Evolutionary conservation across 2,888 invertebrate species (phyloP).

Genomic region (Drosophila algonquin): DNA sequence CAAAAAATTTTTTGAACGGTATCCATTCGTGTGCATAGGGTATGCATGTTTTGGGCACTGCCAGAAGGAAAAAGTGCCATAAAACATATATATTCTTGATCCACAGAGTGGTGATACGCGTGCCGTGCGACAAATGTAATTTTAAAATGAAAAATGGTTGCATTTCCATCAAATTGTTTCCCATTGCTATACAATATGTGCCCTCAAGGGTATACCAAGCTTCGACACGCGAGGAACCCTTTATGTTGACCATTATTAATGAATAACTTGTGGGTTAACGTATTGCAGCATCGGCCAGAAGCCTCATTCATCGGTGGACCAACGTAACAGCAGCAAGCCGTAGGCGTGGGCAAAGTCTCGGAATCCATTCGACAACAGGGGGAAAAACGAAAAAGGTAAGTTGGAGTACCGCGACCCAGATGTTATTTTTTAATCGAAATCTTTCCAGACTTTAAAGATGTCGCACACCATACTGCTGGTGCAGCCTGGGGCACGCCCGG

Average conservation of each 20-base stretch:
- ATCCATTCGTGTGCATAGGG: slow-evolving; percentile 2
- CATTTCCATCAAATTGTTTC: not conserved
- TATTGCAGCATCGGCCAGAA: slow-evolving; percentile 20
- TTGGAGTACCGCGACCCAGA: not conserved
- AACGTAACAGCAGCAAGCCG: not conserved
- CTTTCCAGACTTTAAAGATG: slow-evolving; percentile 82
- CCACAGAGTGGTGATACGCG: not conserved
- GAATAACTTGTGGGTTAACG: not conserved
- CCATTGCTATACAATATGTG: not conserved
- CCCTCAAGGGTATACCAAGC: not conserved
- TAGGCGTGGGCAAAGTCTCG: slow-evolving; percentile 26
- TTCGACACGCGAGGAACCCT: not conserved
- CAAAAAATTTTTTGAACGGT: not conserved
- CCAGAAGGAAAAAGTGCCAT: not conserved
- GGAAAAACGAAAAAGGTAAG: slow-evolving; percentile 3
- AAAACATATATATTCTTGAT: not conserved
- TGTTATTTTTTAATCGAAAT: not conserved
- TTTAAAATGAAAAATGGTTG: not conserved
- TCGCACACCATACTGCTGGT: slow-evolving; percentile 98
- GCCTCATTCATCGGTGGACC: not conserved
- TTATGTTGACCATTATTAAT: not conserved
- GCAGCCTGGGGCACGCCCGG: slow-evolving; percentile 96
- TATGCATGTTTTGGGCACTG: not conserved
- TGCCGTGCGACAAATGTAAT: not conserved
- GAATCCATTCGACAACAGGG: not conserved